Conservation (phyloP, 2,113 vertebrate species). For the Eulemur rufifrons region DNA sequence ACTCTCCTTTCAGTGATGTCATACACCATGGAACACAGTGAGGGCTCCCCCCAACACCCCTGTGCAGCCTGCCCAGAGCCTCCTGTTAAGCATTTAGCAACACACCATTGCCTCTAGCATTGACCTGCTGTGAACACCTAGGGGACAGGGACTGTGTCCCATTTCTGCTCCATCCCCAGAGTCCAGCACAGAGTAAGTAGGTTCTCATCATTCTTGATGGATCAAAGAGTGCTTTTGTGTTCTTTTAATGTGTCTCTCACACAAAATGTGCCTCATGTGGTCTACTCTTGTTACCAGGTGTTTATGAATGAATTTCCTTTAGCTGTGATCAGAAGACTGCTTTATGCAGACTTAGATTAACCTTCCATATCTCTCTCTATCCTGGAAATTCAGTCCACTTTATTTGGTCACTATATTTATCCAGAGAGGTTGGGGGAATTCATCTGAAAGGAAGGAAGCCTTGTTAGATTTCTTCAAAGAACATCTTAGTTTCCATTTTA, state of each 20-base stretch:
- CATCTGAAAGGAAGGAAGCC: background rate
- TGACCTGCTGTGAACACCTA: background rate
- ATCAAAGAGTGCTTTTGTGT: background rate
- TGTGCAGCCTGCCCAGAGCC: background rate
- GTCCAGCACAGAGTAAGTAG: background rate
- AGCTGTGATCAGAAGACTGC: background rate
- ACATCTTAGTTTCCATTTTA: constrained; percentile 10
- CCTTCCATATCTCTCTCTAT: background rate
- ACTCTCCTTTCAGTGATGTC: background rate
- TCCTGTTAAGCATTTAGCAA: background rate
- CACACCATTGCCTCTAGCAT: background rate
- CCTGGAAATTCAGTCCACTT: background rate
- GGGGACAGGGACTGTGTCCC: background rate
- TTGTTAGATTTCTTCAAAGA: background rate
- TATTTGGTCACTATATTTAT: background rate
- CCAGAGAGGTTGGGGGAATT: background rate
- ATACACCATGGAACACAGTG: background rate
- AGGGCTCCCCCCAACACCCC: background rate
- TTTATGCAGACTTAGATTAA: background rate
- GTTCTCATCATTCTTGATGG: background rate
- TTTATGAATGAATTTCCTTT: background rate
- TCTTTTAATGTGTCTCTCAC: background rate
- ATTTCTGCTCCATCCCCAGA: background rate
- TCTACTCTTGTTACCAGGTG: background rate
- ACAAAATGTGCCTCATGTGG: background rate